Evolutionary conservation across 2,113 vertebrate genomes (phyloP).

Genomic region (Sapayoa aenigma): DNA sequence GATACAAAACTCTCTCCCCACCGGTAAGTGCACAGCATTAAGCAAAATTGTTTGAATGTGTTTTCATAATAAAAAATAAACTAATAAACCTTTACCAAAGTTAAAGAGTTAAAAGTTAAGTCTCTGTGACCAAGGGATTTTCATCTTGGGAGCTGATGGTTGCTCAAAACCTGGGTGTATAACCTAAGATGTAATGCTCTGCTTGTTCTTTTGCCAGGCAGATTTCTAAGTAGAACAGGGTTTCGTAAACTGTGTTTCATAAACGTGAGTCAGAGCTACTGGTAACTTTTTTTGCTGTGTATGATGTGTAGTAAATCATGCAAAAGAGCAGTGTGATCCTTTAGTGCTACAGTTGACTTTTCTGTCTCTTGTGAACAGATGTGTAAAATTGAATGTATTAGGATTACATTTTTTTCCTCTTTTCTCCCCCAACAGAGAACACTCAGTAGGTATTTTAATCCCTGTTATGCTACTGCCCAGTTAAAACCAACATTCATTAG

Average conservation of each 20-base stretch:
- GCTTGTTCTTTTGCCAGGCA: neutral
- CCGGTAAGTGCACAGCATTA: slow-evolving; percentile 83
- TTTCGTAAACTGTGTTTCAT: neutral
- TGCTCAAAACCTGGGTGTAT: neutral
- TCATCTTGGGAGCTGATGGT: neutral
- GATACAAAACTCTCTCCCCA: slow-evolving; percentile 94
- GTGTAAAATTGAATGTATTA: neutral
- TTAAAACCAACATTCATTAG: slow-evolving; percentile 96
- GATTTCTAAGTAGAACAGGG: neutral
- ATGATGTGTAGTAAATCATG: neutral
- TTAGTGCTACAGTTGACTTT: neutral
- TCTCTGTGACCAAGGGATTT: neutral
- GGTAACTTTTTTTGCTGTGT: neutral
- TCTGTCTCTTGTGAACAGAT: neutral
- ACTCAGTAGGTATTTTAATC: slow-evolving; percentile 94
- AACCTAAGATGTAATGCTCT: neutral
- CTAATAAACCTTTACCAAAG: neutral
- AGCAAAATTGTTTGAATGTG: neutral
- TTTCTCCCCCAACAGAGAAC: slow-evolving; percentile 81
- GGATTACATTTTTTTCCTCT: neutral
- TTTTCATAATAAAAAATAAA: neutral
- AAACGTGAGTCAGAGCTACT: neutral
- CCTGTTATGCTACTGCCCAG: slow-evolving; percentile 95
- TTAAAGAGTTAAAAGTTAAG: too few relatives aligned
- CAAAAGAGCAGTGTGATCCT: neutral